These are phyloP conservation scores for Pectinophora gossypiella DNA, from an alignment of 1,140 invertebrate species.

Conservation along the genomic window DNA sequence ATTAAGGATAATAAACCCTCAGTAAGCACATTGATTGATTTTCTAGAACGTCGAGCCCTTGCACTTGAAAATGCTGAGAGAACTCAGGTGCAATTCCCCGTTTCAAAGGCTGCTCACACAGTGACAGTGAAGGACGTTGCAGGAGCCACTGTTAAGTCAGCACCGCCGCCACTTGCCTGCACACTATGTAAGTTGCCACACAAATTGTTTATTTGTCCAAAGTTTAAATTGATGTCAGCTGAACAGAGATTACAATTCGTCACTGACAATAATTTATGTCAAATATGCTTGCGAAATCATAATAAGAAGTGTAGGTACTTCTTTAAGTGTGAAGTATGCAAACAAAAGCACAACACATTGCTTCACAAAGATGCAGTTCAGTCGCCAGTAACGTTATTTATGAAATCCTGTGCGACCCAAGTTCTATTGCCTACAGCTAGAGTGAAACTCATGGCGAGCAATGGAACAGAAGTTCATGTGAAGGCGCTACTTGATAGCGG, in stretches of 20 bases:
- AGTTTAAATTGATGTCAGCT: not conserved
- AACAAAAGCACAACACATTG: not conserved
- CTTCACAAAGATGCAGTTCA: not conserved
- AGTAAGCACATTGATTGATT: not conserved
- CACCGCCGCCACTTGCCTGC: not conserved
- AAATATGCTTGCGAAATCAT: not conserved
- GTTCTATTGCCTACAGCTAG: not conserved
- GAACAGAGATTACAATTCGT: not conserved
- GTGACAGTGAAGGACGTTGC: not conserved
- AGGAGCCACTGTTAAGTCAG: not conserved
- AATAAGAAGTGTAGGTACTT: not conserved
- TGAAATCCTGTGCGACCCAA: not conserved
- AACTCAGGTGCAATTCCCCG: no score
- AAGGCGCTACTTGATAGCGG: not conserved
- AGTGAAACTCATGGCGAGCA: not conserved
- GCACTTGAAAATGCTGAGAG: slow-evolving; percentile 4
- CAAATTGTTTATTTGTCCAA: not conserved
- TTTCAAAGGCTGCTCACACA: not conserved
- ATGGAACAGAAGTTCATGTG: slow-evolving; percentile 1
- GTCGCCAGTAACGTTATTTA: not conserved
- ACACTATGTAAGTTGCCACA: not conserved
- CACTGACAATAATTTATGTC: not conserved
- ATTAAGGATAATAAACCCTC: not conserved
- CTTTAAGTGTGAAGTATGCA: slow-evolving; percentile 1
- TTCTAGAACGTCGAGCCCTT: slow-evolving; percentile 6